Evolutionary conservation across 2,888 invertebrate species (phyloP).

Genomic region (Strigamia transsilvanica): DNA sequence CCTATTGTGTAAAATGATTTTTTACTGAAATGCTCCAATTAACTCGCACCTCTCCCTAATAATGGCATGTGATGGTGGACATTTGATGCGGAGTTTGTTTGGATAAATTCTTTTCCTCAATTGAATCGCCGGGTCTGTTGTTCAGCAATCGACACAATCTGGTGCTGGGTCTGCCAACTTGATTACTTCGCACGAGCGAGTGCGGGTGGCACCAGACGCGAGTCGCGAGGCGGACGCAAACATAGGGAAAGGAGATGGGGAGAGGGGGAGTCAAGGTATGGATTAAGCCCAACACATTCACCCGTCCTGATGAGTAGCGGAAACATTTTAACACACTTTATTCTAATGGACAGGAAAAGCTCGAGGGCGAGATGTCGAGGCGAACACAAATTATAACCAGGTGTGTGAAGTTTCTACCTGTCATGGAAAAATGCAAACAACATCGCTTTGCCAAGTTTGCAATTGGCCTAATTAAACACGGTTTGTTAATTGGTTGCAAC

Average conservation of each 20-base stretch:
- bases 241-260: conserved; percentile 18
- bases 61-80: conserved; percentile 22
- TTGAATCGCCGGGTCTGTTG: conserved; percentile 45
- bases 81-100: conserved; percentile 38
- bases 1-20: background rate
- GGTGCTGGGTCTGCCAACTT: conserved; percentile 42
- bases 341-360: conserved; percentile 49
- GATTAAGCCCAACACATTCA: conserved; percentile 33
- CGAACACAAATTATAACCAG: conserved; percentile 47
- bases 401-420: conserved; percentile 40
- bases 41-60: background rate
- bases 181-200: conserved; percentile 48
- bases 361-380: conserved; percentile 45
- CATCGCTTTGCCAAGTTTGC: conserved; percentile 37
- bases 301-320: conserved; percentile 40
- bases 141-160: conserved; percentile 43
- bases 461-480: conserved; percentile 32
- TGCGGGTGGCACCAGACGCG: conserved; percentile 40
- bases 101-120: conserved; percentile 33
- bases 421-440: conserved; percentile 43
- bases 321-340: conserved; percentile 49
- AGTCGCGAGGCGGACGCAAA: conserved; percentile 29
- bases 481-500: conserved; percentile 37
- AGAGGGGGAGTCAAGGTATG: conserved; percentile 22
- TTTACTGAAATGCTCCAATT: background rate